These are phyloP conservation scores for Sebastes nivosus DNA, from an alignment of 2,797 vertebrate genomes.

Conservation along the genomic window DNA sequence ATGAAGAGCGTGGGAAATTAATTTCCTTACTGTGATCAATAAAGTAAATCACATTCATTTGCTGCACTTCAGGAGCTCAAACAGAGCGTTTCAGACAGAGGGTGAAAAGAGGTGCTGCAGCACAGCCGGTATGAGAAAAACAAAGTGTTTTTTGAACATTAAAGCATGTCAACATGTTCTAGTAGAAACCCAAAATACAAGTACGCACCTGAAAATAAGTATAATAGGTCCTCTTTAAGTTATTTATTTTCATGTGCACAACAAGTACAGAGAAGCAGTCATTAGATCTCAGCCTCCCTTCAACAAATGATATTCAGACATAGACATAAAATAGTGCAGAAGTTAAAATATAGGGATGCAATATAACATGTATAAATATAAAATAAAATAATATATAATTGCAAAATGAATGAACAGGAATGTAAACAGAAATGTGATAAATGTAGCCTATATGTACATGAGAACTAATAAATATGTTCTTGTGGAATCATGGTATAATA, in stretches of 20 bases:
- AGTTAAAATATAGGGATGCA: not conserved
- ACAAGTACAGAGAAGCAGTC: not conserved
- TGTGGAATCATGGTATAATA: not conserved
- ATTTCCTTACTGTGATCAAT: not conserved
- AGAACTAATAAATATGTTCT: not conserved
- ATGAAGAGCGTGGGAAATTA: not conserved
- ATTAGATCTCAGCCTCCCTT: not conserved
- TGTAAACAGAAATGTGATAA: not conserved
- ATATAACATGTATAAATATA: not conserved
- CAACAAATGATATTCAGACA: not conserved
- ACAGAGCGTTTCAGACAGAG: no score
- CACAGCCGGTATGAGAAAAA: no score
- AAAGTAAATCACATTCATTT: not conserved
- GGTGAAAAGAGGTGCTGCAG: no score
- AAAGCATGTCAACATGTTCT: no score
- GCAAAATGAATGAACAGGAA: not conserved
- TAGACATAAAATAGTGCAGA: not conserved
- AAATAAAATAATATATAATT: not conserved
- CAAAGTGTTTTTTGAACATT: no score
- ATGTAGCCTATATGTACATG: not conserved
- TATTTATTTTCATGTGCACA: not conserved
- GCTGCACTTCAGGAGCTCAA: not conserved
- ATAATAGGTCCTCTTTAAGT: not conserved
- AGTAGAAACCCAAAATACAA: no score
- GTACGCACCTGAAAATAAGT: no score